Conservation (phyloP, 1,140 invertebrate genomes). For the Diabrotica virgifera region DNA sequence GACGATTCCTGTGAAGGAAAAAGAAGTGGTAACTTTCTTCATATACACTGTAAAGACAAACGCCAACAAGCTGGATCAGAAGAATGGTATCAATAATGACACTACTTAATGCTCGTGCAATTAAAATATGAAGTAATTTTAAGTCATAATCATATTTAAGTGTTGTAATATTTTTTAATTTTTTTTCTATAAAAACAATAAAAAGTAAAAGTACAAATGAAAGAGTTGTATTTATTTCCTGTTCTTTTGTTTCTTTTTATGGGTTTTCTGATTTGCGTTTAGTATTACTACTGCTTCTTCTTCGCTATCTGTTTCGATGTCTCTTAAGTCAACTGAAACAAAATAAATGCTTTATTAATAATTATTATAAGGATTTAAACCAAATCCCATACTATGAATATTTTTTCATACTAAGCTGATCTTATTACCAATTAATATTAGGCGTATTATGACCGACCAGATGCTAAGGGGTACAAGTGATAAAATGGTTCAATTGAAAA, state of each 20-base stretch:
- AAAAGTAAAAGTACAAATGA: conserved; percentile 1
- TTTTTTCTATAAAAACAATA: conserved; percentile 18
- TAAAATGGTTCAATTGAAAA: too few relatives aligned
- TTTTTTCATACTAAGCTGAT: too few relatives aligned
- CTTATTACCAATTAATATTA: too few relatives aligned
- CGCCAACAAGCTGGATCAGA: conserved; percentile 88
- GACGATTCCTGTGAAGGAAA: conserved; percentile 88
- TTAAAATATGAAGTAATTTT: conserved; percentile 21
- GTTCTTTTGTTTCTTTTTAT: conserved; percentile 32
- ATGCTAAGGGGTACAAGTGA: too few relatives aligned
- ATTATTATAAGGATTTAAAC: conserved; percentile 5
- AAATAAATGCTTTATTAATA: conserved; percentile 6
- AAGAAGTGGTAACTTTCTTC: conserved; percentile 93
- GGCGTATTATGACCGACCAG: too few relatives aligned
- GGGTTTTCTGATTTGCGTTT: conserved; percentile 31
- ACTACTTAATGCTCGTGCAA: conserved; percentile 45
- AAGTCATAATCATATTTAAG: conserved; percentile 11
- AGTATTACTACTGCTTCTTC: conserved; percentile 43
- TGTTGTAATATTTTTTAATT: conserved; percentile 17
- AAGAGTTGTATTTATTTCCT: not conserved
- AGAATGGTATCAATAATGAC: conserved; percentile 72
- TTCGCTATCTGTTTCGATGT: conserved; percentile 38
- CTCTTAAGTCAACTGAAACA: conserved; percentile 25
- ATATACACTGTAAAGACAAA: conserved; percentile 96
- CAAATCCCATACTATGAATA: too few relatives aligned